Evolutionary conservation across 2,797 vertebrate species (phyloP).

Genomic region (Anolis apletophallus): DNA sequence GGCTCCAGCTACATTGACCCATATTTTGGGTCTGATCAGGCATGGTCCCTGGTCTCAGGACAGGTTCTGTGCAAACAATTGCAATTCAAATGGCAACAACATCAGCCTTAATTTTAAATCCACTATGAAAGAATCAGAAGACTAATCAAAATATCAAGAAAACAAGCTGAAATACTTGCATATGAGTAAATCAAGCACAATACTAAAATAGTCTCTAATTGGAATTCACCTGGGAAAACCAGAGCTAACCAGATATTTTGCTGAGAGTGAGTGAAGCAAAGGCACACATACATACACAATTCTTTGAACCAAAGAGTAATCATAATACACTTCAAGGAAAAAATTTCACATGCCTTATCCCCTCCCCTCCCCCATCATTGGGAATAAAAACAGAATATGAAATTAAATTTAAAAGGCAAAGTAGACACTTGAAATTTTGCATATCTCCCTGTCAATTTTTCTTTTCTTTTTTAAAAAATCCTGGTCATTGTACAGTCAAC

Average conservation of each 20-base stretch:
- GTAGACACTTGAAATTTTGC: background rate
- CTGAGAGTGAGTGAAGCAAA: background rate
- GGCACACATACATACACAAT: background rate
- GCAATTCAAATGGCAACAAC: background rate
- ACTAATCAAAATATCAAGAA: background rate
- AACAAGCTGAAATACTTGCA: background rate
- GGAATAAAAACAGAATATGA: background rate
- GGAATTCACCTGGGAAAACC: background rate
- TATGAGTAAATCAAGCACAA: background rate
- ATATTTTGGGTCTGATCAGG: too few relatives aligned
- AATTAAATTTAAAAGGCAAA: background rate
- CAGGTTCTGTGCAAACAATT: background rate
- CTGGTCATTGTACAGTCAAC: background rate
- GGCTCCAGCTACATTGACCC: too few relatives aligned
- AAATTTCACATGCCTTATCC: background rate
- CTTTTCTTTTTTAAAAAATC: background rate
- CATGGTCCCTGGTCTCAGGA: background rate
- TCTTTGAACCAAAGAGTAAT: background rate
- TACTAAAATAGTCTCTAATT: background rate
- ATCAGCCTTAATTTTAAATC: background rate
- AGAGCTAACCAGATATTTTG: background rate
- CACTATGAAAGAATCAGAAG: background rate
- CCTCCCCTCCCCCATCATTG: background rate
- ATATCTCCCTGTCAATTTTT: conserved; percentile 23
- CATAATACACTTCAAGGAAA: background rate